Percentiles rank a stretch among this genome's conserved stretches.
Conservation (phyloP, 2,888 invertebrate genomes). For the Megaustenia siamemsis region DNA sequence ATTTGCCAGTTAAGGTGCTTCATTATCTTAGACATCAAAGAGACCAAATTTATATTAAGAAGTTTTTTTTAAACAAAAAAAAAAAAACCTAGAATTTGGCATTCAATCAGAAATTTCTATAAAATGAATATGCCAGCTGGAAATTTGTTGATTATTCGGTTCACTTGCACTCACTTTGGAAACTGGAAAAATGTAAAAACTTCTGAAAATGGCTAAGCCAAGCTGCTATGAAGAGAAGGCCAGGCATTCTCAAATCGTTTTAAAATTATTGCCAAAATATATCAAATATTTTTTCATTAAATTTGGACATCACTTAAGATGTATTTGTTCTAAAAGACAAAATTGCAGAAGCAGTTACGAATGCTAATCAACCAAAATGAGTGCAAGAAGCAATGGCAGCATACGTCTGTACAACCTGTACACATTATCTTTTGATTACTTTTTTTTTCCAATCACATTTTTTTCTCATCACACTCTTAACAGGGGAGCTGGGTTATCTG, state of each 20-base stretch:
- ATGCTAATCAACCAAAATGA: neutral
- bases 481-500: constrained; percentile 47
- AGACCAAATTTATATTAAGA: no score
- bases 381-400: constrained; percentile 1
- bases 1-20: neutral
- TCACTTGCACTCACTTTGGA: neutral
- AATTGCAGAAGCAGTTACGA: no score
- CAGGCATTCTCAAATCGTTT: no score
- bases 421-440: neutral
- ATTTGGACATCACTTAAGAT: no score
- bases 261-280: no score
- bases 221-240: no score
- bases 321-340: no score
- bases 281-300: no score
- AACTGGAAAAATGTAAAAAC: no score
- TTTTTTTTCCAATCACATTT: neutral
- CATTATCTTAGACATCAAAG: neutral
- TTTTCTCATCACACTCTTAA: constrained; percentile 26
- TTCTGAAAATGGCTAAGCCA: no score
- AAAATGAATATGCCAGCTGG: neutral
- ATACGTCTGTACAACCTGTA: constrained; percentile 35
- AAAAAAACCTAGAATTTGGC: neutral
- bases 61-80: neutral
- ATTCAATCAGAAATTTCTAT: neutral
- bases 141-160: neutral